phyloP scores from a whole-genome alignment of 2,113 vertebrate species.

The Chroicocephalus ridibundus region DNA sequence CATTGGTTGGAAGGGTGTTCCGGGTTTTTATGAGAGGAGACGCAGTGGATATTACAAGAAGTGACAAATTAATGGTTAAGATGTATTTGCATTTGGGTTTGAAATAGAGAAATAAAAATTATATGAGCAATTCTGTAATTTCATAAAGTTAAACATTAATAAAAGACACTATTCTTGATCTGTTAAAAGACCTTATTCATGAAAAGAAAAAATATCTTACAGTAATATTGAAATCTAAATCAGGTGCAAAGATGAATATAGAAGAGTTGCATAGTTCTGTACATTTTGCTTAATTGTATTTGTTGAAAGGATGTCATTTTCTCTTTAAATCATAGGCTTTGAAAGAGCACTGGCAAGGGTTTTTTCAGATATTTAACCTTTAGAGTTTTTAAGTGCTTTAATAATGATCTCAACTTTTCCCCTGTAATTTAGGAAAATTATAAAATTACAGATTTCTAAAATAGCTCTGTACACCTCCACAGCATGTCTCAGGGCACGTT shows the following conservation, averaged over 20 bases:
- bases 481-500: not conserved
- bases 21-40: not conserved
- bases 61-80: not conserved
- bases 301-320: slow-evolving; percentile 65
- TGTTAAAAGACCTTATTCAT: not conserved
- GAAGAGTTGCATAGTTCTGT: slow-evolving; percentile 13
- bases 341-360: slow-evolving; percentile 20
- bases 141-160: not conserved
- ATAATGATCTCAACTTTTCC: slow-evolving; percentile 25
- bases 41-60: not conserved
- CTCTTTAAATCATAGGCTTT: slow-evolving; percentile 26
- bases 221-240: slow-evolving; percentile 40
- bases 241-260: slow-evolving; percentile 20
- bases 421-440: slow-evolving; percentile 43
- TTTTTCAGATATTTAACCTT: slow-evolving; percentile 39
- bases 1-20: not conserved
- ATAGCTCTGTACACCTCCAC: slow-evolving; percentile 21
- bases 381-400: slow-evolving; percentile 43
- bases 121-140: not conserved
- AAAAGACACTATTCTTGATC: not conserved
- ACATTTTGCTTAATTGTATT: slow-evolving; percentile 25
- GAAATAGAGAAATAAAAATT: not conserved
- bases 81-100: not conserved
- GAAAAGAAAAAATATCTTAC: not conserved
- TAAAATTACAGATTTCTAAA: slow-evolving; percentile 35